phyloP scores from a whole-genome alignment of 2,113 vertebrate genomes.

The Turdus rufiventris region DNA sequence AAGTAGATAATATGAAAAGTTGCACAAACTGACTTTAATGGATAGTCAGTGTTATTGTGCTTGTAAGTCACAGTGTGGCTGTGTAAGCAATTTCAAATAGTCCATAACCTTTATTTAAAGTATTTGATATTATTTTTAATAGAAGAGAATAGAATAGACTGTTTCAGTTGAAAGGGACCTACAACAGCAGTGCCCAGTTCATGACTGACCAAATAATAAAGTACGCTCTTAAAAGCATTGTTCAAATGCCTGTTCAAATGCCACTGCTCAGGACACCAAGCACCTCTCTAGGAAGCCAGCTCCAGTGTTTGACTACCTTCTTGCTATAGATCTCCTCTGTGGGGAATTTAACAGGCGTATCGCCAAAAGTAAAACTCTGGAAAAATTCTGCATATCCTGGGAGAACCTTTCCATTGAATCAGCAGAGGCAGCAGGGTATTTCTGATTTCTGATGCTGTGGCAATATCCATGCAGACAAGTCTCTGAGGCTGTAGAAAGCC shows the following conservation, averaged over 20 bases:
- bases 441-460: background rate
- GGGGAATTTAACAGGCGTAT: background rate
- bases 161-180: background rate
- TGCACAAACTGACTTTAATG: background rate
- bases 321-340: background rate
- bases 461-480: background rate
- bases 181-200: background rate
- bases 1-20: background rate
- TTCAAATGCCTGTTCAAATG: background rate
- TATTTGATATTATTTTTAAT: background rate
- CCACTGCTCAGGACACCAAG: background rate
- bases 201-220: background rate
- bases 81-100: background rate
- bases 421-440: background rate
- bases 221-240: accelerated
- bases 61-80: background rate
- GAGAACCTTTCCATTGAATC: background rate
- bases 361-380: background rate
- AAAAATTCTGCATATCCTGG: background rate
- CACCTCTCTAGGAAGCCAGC: background rate
- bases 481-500: background rate
- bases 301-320: background rate
- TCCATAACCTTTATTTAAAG: background rate
- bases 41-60: background rate
- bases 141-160: background rate